These are phyloP conservation scores for Petrocephalus schoutedeni DNA, from an alignment of 2,797 vertebrate genomes.

Conservation along the genomic window DNA sequence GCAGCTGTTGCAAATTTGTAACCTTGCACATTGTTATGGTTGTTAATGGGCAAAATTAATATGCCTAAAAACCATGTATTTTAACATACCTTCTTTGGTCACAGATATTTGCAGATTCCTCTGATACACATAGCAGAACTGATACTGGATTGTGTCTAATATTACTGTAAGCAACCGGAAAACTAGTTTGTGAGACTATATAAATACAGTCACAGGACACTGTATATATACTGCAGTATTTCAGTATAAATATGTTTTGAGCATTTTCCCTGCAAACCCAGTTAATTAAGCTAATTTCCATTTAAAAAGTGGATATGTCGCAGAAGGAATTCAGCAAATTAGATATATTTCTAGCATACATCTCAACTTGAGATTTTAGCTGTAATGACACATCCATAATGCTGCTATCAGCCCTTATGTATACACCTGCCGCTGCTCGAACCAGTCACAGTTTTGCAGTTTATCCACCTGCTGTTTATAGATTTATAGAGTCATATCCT, in stretches of 20 bases:
- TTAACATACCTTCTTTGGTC: background rate
- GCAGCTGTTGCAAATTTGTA: background rate
- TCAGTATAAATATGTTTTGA: background rate
- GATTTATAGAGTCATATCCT: constrained; percentile 61
- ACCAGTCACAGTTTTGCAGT: constrained; percentile 35
- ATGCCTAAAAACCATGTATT: background rate
- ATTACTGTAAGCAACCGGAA: background rate
- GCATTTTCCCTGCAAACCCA: background rate
- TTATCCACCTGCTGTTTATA: constrained; percentile 65
- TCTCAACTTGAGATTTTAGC: background rate
- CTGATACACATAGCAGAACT: background rate
- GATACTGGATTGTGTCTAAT: background rate
- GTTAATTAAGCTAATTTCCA: background rate
- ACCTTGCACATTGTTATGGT: background rate
- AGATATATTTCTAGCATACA: background rate
- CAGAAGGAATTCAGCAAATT: background rate
- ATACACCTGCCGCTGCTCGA: too few relatives aligned
- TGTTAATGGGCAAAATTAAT: background rate
- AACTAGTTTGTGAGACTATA: background rate
- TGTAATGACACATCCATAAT: background rate
- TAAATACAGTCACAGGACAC: background rate
- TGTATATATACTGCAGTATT: background rate
- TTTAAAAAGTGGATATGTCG: background rate
- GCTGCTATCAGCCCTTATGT: background rate
- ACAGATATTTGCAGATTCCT: background rate